Conservation (phyloP, 1,140 invertebrate genomes). For the Hirudo medicinalis region DNA sequence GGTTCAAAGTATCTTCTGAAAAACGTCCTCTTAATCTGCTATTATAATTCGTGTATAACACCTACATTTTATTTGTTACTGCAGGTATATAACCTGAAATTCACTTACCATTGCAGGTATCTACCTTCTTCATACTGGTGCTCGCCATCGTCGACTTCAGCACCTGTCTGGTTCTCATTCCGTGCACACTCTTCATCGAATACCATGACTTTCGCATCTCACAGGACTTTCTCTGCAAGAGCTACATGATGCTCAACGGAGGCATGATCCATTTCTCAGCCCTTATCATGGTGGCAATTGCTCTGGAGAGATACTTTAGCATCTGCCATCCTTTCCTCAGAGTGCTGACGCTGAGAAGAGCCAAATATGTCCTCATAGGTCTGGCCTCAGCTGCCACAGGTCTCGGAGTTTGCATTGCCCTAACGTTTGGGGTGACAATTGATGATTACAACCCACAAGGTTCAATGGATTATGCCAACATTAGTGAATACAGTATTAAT, state of each 20-base stretch:
- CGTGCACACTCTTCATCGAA: conserved; percentile 15
- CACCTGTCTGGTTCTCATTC: conserved; percentile 16
- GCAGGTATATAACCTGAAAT: too few relatives aligned
- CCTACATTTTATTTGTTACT: too few relatives aligned
- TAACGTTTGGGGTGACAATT: background rate
- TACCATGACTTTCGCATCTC: background rate
- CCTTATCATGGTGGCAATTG: conserved; percentile 33
- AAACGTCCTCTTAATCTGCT: too few relatives aligned
- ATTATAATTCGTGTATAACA: too few relatives aligned
- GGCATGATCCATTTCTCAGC: conserved; percentile 21
- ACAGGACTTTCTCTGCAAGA: conserved; percentile 13
- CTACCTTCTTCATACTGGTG: conserved; percentile 17
- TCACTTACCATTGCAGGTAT: background rate
- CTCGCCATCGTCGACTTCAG: conserved; percentile 15
- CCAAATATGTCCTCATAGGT: conserved; percentile 24
- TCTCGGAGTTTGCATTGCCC: background rate
- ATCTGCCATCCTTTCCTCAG: conserved; percentile 38
- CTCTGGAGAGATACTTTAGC: conserved; percentile 38
- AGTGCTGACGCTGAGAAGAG: conserved; percentile 23
- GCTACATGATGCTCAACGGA: conserved; percentile 13
- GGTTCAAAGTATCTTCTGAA: too few relatives aligned
- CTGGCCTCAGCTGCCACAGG: conserved; percentile 4
- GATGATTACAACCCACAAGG: background rate
- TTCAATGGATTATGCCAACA: background rate
- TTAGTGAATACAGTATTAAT: background rate